These are phyloP conservation scores for Vannuccia rotundouncinata DNA, from an alignment of 2,888 invertebrate species.

Conservation along the genomic window DNA sequence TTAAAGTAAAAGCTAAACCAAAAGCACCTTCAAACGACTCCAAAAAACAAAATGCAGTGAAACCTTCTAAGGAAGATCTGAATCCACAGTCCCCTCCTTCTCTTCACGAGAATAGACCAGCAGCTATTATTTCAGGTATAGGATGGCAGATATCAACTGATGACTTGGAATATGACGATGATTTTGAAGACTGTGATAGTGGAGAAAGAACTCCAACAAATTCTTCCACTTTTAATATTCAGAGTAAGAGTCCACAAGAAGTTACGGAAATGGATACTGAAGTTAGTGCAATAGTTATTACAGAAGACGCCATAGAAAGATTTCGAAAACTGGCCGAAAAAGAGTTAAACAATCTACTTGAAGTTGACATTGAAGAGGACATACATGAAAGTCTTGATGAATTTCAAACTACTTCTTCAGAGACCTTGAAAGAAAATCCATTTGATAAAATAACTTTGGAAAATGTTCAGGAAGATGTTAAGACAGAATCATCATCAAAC, in stretches of 20 bases:
- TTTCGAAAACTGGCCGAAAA: background rate
- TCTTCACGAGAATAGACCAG: background rate
- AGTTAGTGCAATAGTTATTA: background rate
- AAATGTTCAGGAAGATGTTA: background rate
- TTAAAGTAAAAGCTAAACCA: background rate
- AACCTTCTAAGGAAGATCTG: background rate
- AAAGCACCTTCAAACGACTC: background rate
- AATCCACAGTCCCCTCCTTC: background rate
- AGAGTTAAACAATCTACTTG: background rate
- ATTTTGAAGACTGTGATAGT: constrained; percentile 6
- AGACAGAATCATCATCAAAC: background rate
- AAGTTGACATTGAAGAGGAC: background rate
- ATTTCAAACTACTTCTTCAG: background rate
- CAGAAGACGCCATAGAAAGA: background rate
- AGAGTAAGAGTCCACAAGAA: background rate
- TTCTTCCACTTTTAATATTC: background rate
- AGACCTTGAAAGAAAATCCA: background rate
- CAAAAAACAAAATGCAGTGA: background rate
- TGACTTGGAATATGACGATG: background rate
- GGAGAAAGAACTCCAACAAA: background rate
- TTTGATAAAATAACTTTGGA: background rate
- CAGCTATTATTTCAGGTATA: background rate
- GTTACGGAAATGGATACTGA: background rate
- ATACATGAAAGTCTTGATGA: background rate
- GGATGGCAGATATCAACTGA: constrained; percentile 18